These are phyloP conservation scores for Neogale vison DNA, from an alignment of 2,113 vertebrate species.

Conservation along the genomic window DNA sequence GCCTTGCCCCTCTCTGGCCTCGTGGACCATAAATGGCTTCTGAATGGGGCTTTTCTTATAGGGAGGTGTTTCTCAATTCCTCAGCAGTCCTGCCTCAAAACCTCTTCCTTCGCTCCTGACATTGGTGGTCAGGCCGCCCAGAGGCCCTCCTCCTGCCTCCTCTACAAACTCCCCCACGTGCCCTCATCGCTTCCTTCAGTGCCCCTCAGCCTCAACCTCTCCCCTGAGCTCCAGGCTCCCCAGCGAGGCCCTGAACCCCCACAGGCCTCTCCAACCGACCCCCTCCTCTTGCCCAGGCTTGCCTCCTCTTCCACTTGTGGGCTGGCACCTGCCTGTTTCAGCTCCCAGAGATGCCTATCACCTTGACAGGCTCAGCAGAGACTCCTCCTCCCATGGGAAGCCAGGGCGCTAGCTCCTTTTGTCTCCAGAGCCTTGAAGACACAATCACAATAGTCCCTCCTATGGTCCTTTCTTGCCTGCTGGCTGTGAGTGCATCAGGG, in stretches of 20 bases:
- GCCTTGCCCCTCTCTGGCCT: fast-evolving
- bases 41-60: neutral
- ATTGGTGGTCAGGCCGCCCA: fast-evolving
- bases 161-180: fast-evolving
- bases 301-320: fast-evolving
- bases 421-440: neutral
- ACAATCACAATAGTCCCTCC: fast-evolving
- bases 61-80: neutral
- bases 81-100: too few species aligned
- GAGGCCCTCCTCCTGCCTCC: fast-evolving
- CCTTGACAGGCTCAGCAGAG: neutral
- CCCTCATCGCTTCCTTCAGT: neutral
- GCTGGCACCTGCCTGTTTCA: fast-evolving
- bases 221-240: neutral
- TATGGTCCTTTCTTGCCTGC: fast-evolving
- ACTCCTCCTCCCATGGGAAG: neutral
- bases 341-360: neutral
- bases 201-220: neutral
- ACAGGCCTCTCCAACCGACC: too few species aligned
- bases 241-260: neutral
- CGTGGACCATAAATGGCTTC: fast-evolving
- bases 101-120: neutral
- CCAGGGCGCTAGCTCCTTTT: neutral
- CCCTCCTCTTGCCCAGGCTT: neutral
- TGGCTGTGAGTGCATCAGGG: too few species aligned